A percentile compares a stretch with the other conserved stretches of the same genome.
phyloP scores from a whole-genome alignment of 30 jellyfish, hydroid and myxozoan genomes.

The Clytia hemisphaerica region DNA sequence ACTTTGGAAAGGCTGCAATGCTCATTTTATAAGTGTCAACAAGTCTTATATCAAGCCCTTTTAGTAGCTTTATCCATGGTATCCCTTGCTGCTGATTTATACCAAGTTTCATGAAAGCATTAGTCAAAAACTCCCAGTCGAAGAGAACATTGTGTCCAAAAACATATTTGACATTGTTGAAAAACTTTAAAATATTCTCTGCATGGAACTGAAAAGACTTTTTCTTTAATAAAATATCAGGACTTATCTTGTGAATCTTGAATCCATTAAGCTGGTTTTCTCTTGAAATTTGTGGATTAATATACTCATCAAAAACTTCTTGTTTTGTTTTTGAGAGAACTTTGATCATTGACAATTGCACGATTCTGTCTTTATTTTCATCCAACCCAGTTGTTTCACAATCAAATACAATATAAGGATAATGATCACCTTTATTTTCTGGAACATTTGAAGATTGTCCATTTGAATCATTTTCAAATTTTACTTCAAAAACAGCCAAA shows the following conservation, averaged over 20 bases:
- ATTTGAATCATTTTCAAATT: background rate
- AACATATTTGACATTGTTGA: background rate
- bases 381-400: background rate
- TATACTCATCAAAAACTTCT: no score
- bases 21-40: background rate
- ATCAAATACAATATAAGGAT: background rate
- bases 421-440: background rate
- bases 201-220: background rate
- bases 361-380: background rate
- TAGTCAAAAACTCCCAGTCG: background rate
- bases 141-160: background rate
- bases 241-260: conserved; percentile 5
- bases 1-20: background rate
- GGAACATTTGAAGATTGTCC: background rate
- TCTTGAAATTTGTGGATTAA: background rate
- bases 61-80: no score
- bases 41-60: background rate
- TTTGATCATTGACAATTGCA: background rate
- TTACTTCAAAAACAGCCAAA: background rate
- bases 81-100: no score
- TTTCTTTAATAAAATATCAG: background rate
- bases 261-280: background rate
- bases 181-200: background rate
- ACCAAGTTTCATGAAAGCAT: background rate
- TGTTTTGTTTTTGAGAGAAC: background rate